Evolutionary conservation across 2,888 invertebrate species (phyloP).

Genomic region (Hydroisotoma schaefferi): DNA sequence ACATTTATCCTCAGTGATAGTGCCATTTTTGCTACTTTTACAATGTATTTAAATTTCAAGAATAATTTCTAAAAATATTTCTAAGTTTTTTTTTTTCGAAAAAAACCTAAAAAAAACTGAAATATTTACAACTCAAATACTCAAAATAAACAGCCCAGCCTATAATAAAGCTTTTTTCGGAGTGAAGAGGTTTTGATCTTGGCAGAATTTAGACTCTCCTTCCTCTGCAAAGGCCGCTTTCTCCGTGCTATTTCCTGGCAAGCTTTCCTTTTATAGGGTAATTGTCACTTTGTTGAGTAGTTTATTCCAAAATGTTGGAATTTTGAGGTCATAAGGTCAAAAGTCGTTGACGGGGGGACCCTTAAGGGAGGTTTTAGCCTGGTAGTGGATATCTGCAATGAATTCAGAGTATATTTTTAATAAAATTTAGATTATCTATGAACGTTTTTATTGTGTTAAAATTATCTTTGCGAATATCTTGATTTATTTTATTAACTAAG

Average conservation of each 20-base stretch:
- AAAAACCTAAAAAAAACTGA: too few species aligned
- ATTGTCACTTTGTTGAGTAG: not conserved
- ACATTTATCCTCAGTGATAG: too few species aligned
- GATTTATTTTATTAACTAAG: too few species aligned
- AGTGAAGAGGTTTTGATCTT: not conserved
- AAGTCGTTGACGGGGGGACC: too few species aligned
- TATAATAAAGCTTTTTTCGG: not conserved
- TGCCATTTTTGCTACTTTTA: not conserved
- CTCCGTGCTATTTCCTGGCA: not conserved
- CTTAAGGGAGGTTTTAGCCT: too few species aligned
- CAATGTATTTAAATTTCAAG: not conserved
- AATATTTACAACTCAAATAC: not conserved
- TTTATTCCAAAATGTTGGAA: not conserved
- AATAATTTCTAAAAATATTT: not conserved
- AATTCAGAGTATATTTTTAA: too few species aligned
- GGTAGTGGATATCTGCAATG: not conserved
- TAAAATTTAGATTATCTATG: too few species aligned
- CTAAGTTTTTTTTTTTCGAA: not conserved
- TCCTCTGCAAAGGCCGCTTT: not conserved
- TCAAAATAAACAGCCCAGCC: conserved; percentile 5
- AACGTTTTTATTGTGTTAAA: too few species aligned
- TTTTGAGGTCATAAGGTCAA: not conserved
- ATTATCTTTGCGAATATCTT: too few species aligned
- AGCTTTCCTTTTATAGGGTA: not conserved
- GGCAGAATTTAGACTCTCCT: conserved; percentile 5